Evolutionary conservation across 2,888 invertebrate genomes (phyloP).

Genomic region (Hofmannophila pseudospretella): DNA sequence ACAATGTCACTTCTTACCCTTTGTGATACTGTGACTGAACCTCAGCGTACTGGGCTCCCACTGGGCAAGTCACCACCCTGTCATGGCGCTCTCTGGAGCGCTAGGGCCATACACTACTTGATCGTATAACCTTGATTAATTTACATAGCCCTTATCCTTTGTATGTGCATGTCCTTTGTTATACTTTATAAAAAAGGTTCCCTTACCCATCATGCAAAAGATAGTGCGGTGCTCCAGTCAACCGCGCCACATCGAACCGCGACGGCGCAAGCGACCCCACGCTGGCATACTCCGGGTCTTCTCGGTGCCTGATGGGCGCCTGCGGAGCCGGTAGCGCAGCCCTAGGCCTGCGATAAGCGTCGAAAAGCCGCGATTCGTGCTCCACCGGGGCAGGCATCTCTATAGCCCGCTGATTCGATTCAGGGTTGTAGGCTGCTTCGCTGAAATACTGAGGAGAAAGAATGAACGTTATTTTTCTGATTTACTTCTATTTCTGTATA

Average conservation of each 20-base stretch:
- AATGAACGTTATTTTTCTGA: too few species aligned
- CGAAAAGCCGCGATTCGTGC: conserved; percentile 72
- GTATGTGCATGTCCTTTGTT: too few species aligned
- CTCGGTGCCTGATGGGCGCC: conserved; percentile 46
- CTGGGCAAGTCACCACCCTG: conserved; percentile 92
- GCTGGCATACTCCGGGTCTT: conserved; percentile 69
- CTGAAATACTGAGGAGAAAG: conserved; percentile 88
- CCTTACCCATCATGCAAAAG: conserved; percentile 65
- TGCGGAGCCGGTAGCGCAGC: conserved; percentile 58
- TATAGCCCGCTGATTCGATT: conserved; percentile 84
- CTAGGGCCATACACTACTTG: too few species aligned
- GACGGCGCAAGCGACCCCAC: conserved; percentile 61
- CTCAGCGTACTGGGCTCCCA: conserved; percentile 88
- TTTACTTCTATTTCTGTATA: too few species aligned
- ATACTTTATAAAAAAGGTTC: too few species aligned
- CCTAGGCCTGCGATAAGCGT: conserved; percentile 66
- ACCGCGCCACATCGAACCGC: conserved; percentile 49
- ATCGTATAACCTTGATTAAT: too few species aligned
- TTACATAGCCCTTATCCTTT: too few species aligned
- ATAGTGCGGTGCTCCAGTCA: conserved; percentile 52
- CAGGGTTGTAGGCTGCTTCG: conserved; percentile 93
- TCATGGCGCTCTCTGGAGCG: conserved; percentile 89
- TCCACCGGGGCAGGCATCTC: conserved; percentile 71
- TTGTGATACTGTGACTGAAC: conserved; percentile 94
- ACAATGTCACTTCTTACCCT: conserved; percentile 87